Percentiles rank a stretch among this genome's conserved stretches.
Conservation (phyloP, 2,888 invertebrate genomes). For the Parnassius smintheus region DNA sequence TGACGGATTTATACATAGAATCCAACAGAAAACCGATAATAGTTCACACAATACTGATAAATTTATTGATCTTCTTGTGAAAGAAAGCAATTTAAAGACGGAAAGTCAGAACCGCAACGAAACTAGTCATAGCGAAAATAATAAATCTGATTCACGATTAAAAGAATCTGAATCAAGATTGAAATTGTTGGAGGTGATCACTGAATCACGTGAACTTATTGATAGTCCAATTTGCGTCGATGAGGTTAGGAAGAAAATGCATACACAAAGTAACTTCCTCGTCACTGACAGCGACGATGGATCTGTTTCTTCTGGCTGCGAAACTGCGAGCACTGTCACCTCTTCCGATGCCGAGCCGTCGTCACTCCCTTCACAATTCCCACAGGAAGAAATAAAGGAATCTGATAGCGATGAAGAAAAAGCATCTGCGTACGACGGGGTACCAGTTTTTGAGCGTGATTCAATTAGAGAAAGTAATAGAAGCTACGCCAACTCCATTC, state of each 20-base stretch:
- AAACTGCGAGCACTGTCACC: conserved; percentile 88
- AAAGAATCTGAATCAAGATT: conserved; percentile 36
- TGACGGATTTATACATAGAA: conserved; percentile 61
- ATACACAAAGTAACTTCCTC: conserved; percentile 75
- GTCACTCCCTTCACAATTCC: conserved; percentile 69
- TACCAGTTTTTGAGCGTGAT: conserved; percentile 46
- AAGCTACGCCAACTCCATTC: conserved; percentile 48
- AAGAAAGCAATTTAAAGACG: conserved; percentile 52
- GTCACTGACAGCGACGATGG: conserved; percentile 86
- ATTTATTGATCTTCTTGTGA: conserved; percentile 54
- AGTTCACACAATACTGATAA: conserved; percentile 51
- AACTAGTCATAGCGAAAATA: conserved; percentile 57
- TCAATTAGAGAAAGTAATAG: conserved; percentile 41
- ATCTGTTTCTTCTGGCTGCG: conserved; percentile 90
- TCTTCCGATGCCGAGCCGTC: conserved; percentile 80
- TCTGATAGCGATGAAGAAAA: conserved; percentile 65
- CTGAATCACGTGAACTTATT: conserved; percentile 60
- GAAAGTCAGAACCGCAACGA: conserved; percentile 40
- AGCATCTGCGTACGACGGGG: conserved; percentile 42
- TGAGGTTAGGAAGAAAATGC: conserved; percentile 47
- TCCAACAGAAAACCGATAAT: conserved; percentile 52
- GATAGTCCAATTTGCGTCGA: conserved; percentile 44
- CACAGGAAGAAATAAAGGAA: conserved; percentile 63
- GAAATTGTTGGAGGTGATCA: conserved; percentile 58
- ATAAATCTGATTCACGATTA: conserved; percentile 44